Evolutionary conservation across 2,888 invertebrate genomes (phyloP).

Genomic region (Ferrisia virgata): DNA sequence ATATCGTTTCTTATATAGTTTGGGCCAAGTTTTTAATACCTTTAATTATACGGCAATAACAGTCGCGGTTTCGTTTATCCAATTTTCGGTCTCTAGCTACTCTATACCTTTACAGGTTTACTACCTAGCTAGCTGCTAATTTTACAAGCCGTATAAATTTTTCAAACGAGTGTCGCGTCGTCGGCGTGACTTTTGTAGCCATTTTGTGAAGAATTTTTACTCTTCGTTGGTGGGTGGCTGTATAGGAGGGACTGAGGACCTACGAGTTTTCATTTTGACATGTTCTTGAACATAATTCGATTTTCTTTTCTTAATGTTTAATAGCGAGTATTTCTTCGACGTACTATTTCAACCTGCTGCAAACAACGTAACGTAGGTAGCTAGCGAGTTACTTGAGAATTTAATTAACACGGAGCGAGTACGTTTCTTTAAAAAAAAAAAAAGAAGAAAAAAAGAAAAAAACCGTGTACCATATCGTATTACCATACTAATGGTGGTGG

Average conservation of each 20-base stretch:
- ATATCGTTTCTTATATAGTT: conserved; percentile 18
- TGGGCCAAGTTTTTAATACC: conserved; percentile 23
- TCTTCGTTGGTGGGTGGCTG: too few relatives aligned
- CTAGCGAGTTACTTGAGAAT: conserved; percentile 13
- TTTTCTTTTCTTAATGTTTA: background rate
- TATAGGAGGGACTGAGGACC: too few relatives aligned
- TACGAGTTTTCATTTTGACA: background rate
- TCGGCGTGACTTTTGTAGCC: too few relatives aligned
- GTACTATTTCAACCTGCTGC: background rate
- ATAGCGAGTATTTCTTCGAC: background rate
- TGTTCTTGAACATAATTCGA: background rate
- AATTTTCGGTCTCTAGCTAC: too few relatives aligned
- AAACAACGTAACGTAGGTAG: background rate
- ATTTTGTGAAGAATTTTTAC: too few relatives aligned
- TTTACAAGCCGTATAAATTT: conserved; percentile 29
- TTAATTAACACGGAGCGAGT: background rate
- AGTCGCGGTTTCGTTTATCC: conserved; percentile 28
- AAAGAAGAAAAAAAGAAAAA: background rate
- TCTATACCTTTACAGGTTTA: too few relatives aligned
- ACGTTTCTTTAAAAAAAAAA: too few relatives aligned
- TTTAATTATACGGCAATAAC: conserved; percentile 33
- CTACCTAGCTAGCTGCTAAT: background rate
- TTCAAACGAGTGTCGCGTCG: too few relatives aligned
- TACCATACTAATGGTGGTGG: background rate
- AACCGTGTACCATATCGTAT: background rate